Base-by-base conservation (phyloP, 1,140 invertebrate genomes). In the Bombus superbus region DNA sequence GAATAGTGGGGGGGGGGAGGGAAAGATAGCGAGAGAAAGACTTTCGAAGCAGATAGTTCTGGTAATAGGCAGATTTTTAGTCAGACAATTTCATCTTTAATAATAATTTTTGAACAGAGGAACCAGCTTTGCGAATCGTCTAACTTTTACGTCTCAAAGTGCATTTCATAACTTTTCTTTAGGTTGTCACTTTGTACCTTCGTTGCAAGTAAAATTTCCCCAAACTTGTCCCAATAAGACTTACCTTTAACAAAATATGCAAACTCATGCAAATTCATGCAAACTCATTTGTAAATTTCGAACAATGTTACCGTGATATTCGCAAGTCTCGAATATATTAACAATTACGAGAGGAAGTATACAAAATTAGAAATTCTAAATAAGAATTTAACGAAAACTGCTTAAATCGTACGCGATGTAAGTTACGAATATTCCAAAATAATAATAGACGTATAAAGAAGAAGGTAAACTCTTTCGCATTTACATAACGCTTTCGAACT, bases 211-310 rank as follows among this genome's bases (percentile, higher is more conserved):
- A 22, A 6, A 22, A 53, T 22, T 2, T 6, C 18, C 1, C 1
- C 1, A 6, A 53, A 53, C 0, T 5, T 22, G 0, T 53, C 6
- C 0, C 1, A 2, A 8, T 53, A 22, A 22, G 18, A 22, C 5
- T 8, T 53, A 22, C 1, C 18, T 53, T 18, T 0, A 22, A 53
- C 18, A 22, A 53, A 53, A 8, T 22, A 18, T 22, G 6, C 6
- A 22, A 8, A 53, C 22, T 22, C 1, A 53, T 22, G 18, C 18
- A 53, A 53, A 18, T 5, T 5, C 15, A 47, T 47, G 6, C 15
- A 47, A 47, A 18, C 47, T 18, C 18, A 53, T 53, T 22, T 22
- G 18, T 53, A 53, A 22, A 53, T 53, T 22, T 8, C 1, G 0
- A 53, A 8, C 18, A 53, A 53, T 0, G 0, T 53, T 22, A 22